Percentiles rank a stretch among this genome's conserved stretches.
Conservation (phyloP, 2,888 invertebrate species). For the Abrostola triplasia region DNA sequence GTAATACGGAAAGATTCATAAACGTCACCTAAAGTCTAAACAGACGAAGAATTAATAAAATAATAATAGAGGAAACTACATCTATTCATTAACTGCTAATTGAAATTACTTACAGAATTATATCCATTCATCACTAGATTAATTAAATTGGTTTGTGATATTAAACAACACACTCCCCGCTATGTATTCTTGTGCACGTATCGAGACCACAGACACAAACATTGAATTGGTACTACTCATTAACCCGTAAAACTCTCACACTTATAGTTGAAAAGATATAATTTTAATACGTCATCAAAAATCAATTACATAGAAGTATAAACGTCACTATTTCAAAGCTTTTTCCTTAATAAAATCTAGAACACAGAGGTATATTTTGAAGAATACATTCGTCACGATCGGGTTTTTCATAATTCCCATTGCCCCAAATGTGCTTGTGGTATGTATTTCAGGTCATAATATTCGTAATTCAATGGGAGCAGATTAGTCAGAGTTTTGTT, state of each 20-base stretch:
- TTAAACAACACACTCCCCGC: not conserved
- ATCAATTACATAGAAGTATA: conserved; percentile 2
- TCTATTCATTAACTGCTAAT: too few relatives aligned
- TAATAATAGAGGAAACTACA: too few relatives aligned
- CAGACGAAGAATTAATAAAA: too few relatives aligned
- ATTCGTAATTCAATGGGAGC: conserved; percentile 4
- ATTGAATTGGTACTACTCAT: not conserved
- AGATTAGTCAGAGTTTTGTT: not conserved
- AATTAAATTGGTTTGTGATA: not conserved
- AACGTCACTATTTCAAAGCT: conserved; percentile 2
- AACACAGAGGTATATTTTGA: conserved; percentile 4
- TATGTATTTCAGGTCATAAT: conserved; percentile 7
- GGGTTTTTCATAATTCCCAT: conserved; percentile 29
- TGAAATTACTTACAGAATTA: too few relatives aligned
- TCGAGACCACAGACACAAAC: not conserved
- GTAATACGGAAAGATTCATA: too few relatives aligned
- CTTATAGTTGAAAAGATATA: conserved; percentile 2
- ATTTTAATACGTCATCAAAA: conserved; percentile 7
- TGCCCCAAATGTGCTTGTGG: conserved; percentile 11
- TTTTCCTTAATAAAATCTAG: conserved; percentile 25
- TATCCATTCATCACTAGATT: too few relatives aligned
- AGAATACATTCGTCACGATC: conserved; percentile 31
- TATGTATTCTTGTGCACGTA: not conserved
- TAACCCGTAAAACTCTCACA: conserved; percentile 5
- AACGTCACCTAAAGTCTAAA: too few relatives aligned